These are phyloP conservation scores for Cecidostiba fungosa DNA, from an alignment of 2,888 invertebrate species.

Conservation along the genomic window DNA sequence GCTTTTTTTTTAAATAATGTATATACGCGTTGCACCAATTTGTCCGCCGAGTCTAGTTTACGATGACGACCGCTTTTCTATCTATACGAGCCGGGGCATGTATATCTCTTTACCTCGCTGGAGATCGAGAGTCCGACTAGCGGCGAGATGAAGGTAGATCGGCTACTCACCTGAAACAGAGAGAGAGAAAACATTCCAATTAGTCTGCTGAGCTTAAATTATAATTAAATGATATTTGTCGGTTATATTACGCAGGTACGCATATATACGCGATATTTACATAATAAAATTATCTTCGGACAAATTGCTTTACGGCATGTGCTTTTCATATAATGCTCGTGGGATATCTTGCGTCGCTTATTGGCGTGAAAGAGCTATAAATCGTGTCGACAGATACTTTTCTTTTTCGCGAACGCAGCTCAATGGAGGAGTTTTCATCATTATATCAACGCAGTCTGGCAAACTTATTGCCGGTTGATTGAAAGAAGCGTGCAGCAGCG, in stretches of 20 bases:
- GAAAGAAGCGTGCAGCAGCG: not conserved
- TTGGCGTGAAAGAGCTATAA: conserved; percentile 41
- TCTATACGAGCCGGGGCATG: no score
- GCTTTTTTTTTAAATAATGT: not conserved
- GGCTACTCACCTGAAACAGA: conserved; percentile 59
- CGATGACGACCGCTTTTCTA: not conserved
- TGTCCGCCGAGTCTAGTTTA: not conserved
- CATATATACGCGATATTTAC: conserved; percentile 55
- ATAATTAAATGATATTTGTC: conserved; percentile 21
- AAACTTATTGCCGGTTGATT: conserved; percentile 10
- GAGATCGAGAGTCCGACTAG: not conserved
- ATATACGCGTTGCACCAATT: not conserved
- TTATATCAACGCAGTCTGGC: conserved; percentile 1
- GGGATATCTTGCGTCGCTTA: conserved; percentile 19
- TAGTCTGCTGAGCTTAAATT: conserved; percentile 16
- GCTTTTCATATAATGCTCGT: not conserved
- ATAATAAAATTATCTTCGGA: conserved; percentile 60
- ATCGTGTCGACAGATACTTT: not conserved
- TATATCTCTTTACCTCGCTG: conserved; percentile 21
- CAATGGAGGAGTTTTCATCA: conserved; percentile 10
- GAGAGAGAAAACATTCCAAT: conserved; percentile 37
- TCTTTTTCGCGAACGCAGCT: not conserved
- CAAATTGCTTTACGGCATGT: conserved; percentile 45
- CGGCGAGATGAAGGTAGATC: not conserved
- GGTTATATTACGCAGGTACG: not conserved